Evolutionary conservation across 2,888 invertebrate genomes (phyloP), one percentile per base, ranked within the genome.

Genomic region (Cephalotes varians): DNA sequence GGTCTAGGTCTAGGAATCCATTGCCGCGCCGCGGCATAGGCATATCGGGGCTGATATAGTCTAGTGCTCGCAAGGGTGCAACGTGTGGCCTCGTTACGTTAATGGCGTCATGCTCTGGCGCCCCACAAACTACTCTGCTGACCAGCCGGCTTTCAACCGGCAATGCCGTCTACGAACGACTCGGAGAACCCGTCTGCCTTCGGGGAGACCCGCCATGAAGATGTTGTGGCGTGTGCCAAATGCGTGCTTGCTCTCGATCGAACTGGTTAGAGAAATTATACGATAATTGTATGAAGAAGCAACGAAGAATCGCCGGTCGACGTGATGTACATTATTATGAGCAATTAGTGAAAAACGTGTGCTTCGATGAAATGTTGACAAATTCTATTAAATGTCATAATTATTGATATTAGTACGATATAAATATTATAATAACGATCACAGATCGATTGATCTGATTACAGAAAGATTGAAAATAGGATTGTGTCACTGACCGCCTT

Each of bases 71-170:
- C 86, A 82, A 86, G 90, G 91, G 91, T 90, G 90, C 90, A 90
- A 91, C 91, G 88, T 89, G 91, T 91, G 91, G 90, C 90, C 90
- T 88, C 90, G 91, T 92, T 91, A 90, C 91, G 87, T 90, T 91
- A 91, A 91, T 90, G 91, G 90, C 92, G 92, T 92, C 90, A 93
- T 91, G 92, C 91, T 92, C 92, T 90, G 90, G 87, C 91, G 91
- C 92, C 90, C 88, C 85, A 88, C 89, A 82, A 88, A 82, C 87
- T 86, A 64, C 85, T 87, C 83, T 74, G 85, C 86, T 85, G 86
- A 84, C 83, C 84, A 83, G 77, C 85, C 82, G 82, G 65, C 79
- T 60, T 81, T 54, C 40, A 77, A 77, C 81, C 62, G 74, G 71
- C 84, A 77, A 82, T 72, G 71, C 60, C 47, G 47, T 34, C 72